Conservation (phyloP, 2,113 vertebrate genomes). For the Herpailurus yagouaroundi region DNA sequence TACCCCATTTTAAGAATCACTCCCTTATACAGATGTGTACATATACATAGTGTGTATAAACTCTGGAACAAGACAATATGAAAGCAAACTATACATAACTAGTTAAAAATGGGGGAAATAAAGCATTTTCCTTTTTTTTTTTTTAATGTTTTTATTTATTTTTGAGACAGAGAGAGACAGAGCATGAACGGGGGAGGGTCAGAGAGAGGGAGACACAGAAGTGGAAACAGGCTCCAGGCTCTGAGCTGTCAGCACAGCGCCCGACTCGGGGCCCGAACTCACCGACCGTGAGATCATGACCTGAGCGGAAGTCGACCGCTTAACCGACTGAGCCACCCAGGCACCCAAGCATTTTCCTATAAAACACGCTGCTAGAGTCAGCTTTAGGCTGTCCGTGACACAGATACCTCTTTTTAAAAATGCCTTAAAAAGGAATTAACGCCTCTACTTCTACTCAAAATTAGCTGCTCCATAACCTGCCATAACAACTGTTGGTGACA, state of each 20-base stretch:
- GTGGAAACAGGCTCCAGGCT: too few relatives aligned
- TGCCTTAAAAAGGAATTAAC: background rate
- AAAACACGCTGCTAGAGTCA: background rate
- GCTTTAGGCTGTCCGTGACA: background rate
- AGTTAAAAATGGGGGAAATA: background rate
- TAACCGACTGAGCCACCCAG: too few relatives aligned
- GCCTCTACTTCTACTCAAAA: background rate
- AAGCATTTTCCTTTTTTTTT: background rate
- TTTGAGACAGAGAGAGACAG: too few relatives aligned
- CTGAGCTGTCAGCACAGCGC: too few relatives aligned
- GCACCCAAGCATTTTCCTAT: background rate
- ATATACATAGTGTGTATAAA: background rate
- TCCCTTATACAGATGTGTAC: background rate
- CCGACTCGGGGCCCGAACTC: too few relatives aligned
- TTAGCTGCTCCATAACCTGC: background rate
- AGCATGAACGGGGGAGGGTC: too few relatives aligned
- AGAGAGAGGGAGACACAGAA: too few relatives aligned
- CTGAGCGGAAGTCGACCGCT: too few relatives aligned
- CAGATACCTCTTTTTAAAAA: background rate
- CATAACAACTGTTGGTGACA: background rate
- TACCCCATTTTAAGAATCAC: background rate
- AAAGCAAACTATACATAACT: background rate
- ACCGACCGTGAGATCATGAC: too few relatives aligned
- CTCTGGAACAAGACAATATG: background rate
- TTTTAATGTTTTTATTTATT: too few relatives aligned